Evolutionary conservation across 2,888 invertebrate genomes (phyloP).

Genomic region (Melangyna quadrimaculata): DNA sequence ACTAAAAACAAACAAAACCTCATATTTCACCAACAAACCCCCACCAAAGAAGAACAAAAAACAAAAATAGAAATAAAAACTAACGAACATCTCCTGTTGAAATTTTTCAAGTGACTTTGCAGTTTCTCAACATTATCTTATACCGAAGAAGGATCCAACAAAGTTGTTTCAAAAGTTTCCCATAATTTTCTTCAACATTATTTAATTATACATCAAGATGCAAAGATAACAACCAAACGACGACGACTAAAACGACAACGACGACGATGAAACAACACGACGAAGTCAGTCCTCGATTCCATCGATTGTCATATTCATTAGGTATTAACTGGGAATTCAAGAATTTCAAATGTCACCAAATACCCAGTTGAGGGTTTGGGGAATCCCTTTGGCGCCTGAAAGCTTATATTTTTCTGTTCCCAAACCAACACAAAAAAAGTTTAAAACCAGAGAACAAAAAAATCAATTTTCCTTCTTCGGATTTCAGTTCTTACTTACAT

Average conservation of each 20-base stretch:
- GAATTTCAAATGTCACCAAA: slow-evolving; percentile 51
- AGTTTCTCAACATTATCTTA: slow-evolving; percentile 35
- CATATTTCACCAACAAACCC: background rate
- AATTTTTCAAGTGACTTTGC: slow-evolving; percentile 51
- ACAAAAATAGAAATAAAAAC: background rate
- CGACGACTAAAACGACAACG: background rate
- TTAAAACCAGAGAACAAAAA: background rate
- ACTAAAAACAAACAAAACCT: background rate
- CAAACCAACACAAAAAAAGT: background rate
- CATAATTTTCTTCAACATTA: slow-evolving; percentile 18
- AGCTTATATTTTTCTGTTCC: slow-evolving; percentile 5
- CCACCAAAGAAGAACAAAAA: too few relatives aligned
- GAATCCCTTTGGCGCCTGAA: slow-evolving; percentile 27
- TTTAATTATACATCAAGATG: slow-evolving; percentile 38
- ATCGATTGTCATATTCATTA: slow-evolving; percentile 60
- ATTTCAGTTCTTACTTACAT: slow-evolving; percentile 15
- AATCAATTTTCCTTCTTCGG: slow-evolving; percentile 1
- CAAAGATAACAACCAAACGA: background rate
- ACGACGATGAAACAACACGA: background rate
- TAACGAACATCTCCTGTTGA: background rate
- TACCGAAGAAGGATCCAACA: slow-evolving; percentile 2
- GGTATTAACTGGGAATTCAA: slow-evolving; percentile 46
- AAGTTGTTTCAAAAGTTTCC: slow-evolving; percentile 39
- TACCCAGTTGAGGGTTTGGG: slow-evolving; percentile 14
- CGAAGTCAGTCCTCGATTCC: slow-evolving; percentile 1